Percentiles rank a stretch among this genome's conserved stretches.
These are phyloP conservation scores for Eurytoma californica DNA, from an alignment of 2,888 invertebrate species.

Conservation along the genomic window DNA sequence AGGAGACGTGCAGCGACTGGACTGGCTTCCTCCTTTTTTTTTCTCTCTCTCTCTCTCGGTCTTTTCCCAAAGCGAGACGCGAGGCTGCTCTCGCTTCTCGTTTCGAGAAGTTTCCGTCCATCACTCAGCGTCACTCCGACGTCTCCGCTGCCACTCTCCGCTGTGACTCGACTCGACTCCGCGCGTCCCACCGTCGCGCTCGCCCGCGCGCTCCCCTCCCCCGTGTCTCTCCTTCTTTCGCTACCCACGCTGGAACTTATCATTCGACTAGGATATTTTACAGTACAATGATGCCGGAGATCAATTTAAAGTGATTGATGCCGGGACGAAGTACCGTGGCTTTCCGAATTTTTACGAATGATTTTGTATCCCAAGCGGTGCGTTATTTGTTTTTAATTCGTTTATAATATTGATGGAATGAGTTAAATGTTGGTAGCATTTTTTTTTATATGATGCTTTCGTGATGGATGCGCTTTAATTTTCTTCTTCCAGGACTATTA, in stretches of 20 bases:
- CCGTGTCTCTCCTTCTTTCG: background rate
- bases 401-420: too few species aligned
- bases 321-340: too few species aligned
- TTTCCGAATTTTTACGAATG: background rate
- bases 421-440: too few species aligned
- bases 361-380: background rate
- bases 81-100: conserved; percentile 60
- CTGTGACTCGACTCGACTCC: conserved; percentile 15
- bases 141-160: conserved; percentile 59
- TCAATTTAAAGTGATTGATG: too few species aligned
- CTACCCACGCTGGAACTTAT: conserved; percentile 2
- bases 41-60: conserved; percentile 29
- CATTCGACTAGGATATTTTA: too few species aligned
- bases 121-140: conserved; percentile 68
- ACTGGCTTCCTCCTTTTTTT: conserved; percentile 8
- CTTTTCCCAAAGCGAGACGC: conserved; percentile 12
- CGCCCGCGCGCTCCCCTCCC: background rate
- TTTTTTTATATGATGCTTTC: too few species aligned
- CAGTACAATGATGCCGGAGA: too few species aligned
- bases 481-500: too few species aligned
- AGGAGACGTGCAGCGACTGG: background rate
- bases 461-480: too few species aligned
- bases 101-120: conserved; percentile 67
- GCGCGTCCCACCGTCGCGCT: conserved; percentile 7
- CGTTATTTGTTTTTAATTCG: too few species aligned